Evolutionary conservation across 2,113 vertebrate genomes (phyloP).

Genomic region (Dasyornis broadbenti): DNA sequence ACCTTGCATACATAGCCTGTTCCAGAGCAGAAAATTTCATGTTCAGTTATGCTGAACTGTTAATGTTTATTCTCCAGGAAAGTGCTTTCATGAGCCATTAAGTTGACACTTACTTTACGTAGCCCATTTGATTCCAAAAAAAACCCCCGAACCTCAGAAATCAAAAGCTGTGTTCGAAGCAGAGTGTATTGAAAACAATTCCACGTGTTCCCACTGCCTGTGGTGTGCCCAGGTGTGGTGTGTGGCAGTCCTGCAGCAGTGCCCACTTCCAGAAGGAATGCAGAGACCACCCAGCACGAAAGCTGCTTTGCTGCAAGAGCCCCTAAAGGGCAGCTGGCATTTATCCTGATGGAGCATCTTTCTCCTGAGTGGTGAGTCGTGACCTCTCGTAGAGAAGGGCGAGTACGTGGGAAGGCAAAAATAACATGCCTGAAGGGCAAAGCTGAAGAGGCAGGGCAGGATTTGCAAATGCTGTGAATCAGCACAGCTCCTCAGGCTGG

Average conservation of each 20-base stretch:
- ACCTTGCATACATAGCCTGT: not conserved
- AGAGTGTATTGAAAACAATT: not conserved
- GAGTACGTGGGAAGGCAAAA: not conserved
- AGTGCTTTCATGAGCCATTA: not conserved
- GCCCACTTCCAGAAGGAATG: not conserved
- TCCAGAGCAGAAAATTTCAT: not conserved
- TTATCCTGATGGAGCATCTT: not conserved
- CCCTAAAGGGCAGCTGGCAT: not conserved
- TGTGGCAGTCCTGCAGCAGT: not conserved
- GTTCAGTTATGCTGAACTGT: not conserved
- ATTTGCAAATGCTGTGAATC: not conserved
- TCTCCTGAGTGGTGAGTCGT: not conserved
- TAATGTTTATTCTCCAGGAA: not conserved
- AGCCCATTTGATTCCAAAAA: not conserved
- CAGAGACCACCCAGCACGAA: not conserved
- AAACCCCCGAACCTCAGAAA: not conserved
- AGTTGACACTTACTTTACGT: not conserved
- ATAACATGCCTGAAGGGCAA: not conserved
- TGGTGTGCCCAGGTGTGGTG: not conserved
- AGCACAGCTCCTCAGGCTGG: fast-evolving
- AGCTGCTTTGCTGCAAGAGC: not conserved
- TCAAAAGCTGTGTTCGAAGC: not conserved
- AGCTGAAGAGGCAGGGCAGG: not conserved
- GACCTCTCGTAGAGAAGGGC: not conserved
- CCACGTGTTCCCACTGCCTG: not conserved